Conservation (phyloP, 2,888 invertebrate species). For the Lycaena phlaeas region DNA sequence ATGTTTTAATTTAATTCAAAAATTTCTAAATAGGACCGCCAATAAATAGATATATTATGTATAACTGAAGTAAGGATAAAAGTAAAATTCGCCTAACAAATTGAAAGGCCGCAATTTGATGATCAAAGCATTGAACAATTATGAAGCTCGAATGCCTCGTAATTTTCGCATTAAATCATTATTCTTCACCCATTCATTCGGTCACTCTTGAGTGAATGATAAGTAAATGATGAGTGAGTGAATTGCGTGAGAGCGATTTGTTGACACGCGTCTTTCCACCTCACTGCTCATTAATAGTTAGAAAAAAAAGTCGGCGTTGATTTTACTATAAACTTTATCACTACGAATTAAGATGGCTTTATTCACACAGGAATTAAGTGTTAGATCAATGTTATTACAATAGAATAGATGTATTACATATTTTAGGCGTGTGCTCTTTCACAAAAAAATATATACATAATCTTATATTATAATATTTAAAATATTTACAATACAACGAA, state of each 20-base stretch:
- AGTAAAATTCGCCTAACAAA: constrained; percentile 9
- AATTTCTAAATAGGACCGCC: neutral
- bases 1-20: no score
- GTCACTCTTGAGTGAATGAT: constrained; percentile 22
- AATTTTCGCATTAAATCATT: constrained; percentile 26
- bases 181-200: constrained; percentile 23
- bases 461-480: no score
- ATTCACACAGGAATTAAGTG: no score
- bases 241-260: constrained; percentile 28
- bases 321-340: no score
- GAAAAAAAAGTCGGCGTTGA: constrained; percentile 1
- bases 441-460: no score
- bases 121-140: constrained; percentile 20
- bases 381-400: no score
- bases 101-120: constrained; percentile 10
- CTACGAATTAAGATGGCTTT: neutral
- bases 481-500: no score
- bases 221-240: constrained; percentile 22
- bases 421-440: no score
- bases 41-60: neutral
- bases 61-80: neutral
- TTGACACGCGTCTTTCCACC: constrained; percentile 28
- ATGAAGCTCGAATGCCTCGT: constrained; percentile 19
- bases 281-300: constrained; percentile 19
- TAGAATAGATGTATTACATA: no score